These are phyloP conservation scores for Mico argentatus DNA, from an alignment of 2,797 vertebrate genomes.

Conservation along the genomic window DNA sequence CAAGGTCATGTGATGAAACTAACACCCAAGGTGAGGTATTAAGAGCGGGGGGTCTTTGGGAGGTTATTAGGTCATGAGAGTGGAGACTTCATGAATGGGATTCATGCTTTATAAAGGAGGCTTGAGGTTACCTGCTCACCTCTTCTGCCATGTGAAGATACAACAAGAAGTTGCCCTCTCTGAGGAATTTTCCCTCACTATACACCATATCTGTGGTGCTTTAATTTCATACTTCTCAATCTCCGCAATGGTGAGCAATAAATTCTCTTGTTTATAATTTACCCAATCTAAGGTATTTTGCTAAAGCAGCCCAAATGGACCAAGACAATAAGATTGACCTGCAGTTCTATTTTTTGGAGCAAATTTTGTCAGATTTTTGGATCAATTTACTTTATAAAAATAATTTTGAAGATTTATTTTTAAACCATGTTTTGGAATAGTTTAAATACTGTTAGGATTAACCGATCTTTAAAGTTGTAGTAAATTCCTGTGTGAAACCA, in stretches of 20 bases:
- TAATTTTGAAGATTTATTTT: not conserved
- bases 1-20: not conserved
- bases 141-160: not conserved
- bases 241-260: not conserved
- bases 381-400: not conserved
- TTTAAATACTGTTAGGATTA: not conserved
- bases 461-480: not conserved
- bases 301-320: not conserved
- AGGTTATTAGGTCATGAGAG: not conserved
- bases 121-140: not conserved
- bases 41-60: not conserved
- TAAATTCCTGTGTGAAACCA: not conserved
- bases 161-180: not conserved
- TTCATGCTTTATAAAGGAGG: not conserved
- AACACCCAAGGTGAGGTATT: not conserved
- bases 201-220: fast-evolving
- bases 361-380: not conserved
- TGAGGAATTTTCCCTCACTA: not conserved
- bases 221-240: not conserved
- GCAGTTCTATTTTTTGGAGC: not conserved
- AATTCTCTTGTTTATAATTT: not conserved
- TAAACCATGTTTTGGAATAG: not conserved
- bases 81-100: not conserved
- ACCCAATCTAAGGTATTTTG: not conserved
- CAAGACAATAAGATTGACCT: not conserved